phyloP scores from a whole-genome alignment of 2,888 invertebrate species.

The Gari tellinella region DNA sequence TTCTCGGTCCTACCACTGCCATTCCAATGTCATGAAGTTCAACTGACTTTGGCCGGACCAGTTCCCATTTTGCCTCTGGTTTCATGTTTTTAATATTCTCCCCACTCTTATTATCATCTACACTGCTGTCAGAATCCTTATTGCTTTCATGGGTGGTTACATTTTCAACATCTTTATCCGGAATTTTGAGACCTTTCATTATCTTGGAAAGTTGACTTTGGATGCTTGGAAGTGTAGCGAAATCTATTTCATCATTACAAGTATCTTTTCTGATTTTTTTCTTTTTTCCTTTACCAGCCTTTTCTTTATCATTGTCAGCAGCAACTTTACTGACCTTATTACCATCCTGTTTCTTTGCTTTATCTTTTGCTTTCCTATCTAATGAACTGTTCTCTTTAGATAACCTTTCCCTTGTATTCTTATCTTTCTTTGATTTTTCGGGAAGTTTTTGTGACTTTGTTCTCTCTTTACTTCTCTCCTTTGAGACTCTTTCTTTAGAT shows the following conservation, averaged over 20 bases:
- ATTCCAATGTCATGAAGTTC: conserved; percentile 3
- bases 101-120: background rate
- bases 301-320: background rate
- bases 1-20: background rate
- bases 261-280: conserved; percentile 2
- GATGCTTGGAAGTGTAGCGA: conserved; percentile 46
- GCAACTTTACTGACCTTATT: background rate
- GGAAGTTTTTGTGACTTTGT: background rate
- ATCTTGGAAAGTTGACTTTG: conserved; percentile 43
- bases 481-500: background rate
- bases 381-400: background rate
- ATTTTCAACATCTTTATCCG: too few species aligned
- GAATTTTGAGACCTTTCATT: background rate
- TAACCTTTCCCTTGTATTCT: conserved; percentile 1
- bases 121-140: background rate
- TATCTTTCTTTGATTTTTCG: background rate
- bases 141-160: too few species aligned
- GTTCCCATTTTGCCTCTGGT: conserved; percentile 9
- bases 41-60: conserved; percentile 2
- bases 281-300: conserved; percentile 1
- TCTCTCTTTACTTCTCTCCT: background rate
- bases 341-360: background rate
- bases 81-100: background rate
- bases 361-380: background rate
- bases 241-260: conserved; percentile 27